Conservation (phyloP, 2,888 invertebrate genomes). For the Acrobasis consociella region DNA sequence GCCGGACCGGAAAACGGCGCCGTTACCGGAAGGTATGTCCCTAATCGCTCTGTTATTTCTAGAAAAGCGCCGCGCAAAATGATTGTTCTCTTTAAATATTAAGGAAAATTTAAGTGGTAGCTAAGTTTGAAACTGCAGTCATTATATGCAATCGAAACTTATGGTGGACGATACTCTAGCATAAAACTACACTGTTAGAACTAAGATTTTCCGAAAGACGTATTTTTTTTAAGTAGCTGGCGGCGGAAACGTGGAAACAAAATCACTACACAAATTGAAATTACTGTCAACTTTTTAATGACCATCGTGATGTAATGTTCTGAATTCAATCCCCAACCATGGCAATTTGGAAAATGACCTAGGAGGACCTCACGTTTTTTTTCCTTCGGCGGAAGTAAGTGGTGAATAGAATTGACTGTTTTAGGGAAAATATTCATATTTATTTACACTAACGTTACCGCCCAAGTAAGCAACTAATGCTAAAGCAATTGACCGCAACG, state of each 20-base stretch:
- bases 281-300: too few relatives aligned
- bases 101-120: slow-evolving; percentile 12
- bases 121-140: slow-evolving; percentile 4
- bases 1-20: neutral
- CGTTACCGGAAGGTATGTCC: neutral
- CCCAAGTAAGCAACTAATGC: too few relatives aligned
- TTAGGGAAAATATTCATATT: too few relatives aligned
- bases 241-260: neutral
- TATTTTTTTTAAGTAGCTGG: neutral
- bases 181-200: neutral
- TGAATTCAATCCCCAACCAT: too few relatives aligned
- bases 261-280: too few relatives aligned
- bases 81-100: slow-evolving; percentile 5
- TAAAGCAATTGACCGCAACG: neutral
- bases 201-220: neutral
- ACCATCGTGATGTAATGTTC: too few relatives aligned
- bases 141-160: neutral
- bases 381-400: too few relatives aligned
- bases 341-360: too few relatives aligned
- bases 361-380: too few relatives aligned
- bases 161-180: slow-evolving; percentile 1
- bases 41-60: neutral
- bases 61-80: neutral
- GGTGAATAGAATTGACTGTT: too few relatives aligned
- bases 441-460: too few relatives aligned